Percentiles rank a stretch among this genome's conserved stretches.
Evolutionary conservation across 2,797 vertebrate genomes (phyloP).

Genomic region (Avahi laniger): DNA sequence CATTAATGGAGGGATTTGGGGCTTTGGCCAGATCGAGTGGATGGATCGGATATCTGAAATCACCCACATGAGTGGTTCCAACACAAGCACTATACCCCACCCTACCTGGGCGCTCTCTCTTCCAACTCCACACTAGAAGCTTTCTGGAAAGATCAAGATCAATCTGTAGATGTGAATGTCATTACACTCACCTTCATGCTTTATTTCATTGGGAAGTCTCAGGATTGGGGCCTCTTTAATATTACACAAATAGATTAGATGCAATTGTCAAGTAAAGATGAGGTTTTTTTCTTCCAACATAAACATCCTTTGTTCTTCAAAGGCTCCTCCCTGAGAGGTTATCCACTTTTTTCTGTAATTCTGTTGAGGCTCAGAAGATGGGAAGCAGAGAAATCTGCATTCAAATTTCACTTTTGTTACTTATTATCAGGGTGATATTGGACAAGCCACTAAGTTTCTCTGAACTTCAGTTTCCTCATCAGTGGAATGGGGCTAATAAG

Average conservation of each 20-base stretch:
- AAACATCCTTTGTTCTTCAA: not conserved
- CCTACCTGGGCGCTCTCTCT: not conserved
- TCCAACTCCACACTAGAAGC: not conserved
- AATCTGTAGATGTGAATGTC: not conserved
- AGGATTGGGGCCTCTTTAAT: not conserved
- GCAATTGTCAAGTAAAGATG: not conserved
- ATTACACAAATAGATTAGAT: not conserved
- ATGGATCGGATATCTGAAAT: not conserved
- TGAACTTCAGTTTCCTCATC: not conserved
- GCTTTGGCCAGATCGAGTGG: not conserved
- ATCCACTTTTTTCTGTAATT: not conserved
- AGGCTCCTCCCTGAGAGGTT: not conserved
- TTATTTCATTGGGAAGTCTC: not conserved
- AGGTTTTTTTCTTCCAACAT: not conserved
- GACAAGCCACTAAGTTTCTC: not conserved
- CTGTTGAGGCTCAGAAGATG: not conserved
- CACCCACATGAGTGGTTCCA: not conserved
- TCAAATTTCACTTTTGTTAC: not conserved
- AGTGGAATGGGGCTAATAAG: not conserved
- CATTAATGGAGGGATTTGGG: not conserved
- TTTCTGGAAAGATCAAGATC: not conserved
- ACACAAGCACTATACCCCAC: not conserved
- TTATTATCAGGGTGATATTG: not conserved
- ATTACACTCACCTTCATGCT: not conserved
- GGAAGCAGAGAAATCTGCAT: not conserved